These are phyloP conservation scores for Copsychus sechellarum DNA, from an alignment of 2,113 vertebrate genomes.

Conservation along the genomic window DNA sequence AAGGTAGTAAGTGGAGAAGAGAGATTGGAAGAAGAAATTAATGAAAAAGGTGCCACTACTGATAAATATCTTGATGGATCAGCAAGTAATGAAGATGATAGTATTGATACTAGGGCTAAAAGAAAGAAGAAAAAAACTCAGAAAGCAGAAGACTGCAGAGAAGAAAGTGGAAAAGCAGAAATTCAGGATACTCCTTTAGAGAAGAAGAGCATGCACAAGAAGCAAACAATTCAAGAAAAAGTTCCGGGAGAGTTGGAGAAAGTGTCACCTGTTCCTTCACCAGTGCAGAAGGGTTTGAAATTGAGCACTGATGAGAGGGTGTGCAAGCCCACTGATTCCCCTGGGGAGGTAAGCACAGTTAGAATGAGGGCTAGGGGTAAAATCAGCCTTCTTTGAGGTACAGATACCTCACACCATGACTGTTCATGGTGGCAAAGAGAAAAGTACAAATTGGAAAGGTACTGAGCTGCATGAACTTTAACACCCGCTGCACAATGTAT, in stretches of 20 bases:
- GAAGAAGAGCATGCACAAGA: slow-evolving; percentile 75
- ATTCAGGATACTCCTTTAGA: slow-evolving; percentile 74
- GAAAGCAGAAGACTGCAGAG: slow-evolving; percentile 67
- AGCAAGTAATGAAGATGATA: slow-evolving; percentile 69
- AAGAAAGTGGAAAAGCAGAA: slow-evolving; percentile 72
- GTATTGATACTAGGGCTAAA: slow-evolving; percentile 65
- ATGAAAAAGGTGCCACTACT: background rate
- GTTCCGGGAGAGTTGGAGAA: slow-evolving; percentile 67
- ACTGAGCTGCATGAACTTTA: background rate
- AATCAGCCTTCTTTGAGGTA: background rate
- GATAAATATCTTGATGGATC: slow-evolving; percentile 49
- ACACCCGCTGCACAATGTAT: background rate
- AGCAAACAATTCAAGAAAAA: slow-evolving; percentile 73
- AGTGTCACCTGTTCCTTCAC: background rate
- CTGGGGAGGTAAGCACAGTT: slow-evolving; percentile 71
- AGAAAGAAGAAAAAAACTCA: slow-evolving; percentile 82
- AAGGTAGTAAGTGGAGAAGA: slow-evolving; percentile 18
- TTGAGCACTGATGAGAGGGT: slow-evolving; percentile 61
- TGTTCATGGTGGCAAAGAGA: background rate
- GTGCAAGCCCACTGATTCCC: slow-evolving; percentile 70
- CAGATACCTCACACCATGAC: background rate
- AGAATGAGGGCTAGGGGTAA: background rate
- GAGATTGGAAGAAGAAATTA: background rate
- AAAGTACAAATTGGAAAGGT: background rate
- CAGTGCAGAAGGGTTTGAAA: slow-evolving; percentile 55